phyloP scores from a whole-genome alignment of 2,113 vertebrate genomes.

The Balaeniceps rex region DNA sequence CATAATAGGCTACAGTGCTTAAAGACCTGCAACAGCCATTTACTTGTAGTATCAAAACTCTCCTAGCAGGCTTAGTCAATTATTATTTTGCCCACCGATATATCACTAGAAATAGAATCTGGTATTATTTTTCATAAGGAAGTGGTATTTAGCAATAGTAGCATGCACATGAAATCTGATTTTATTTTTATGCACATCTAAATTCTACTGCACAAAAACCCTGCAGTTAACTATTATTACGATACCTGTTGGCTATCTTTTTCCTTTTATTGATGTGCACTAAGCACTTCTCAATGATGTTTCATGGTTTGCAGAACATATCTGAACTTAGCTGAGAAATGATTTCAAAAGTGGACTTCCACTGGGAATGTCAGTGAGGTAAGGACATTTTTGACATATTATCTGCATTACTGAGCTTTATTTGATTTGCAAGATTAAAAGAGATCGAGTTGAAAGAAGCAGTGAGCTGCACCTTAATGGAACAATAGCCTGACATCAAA shows the following conservation, averaged over 20 bases:
- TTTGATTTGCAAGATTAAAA: conserved; percentile 68
- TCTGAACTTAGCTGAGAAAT: conserved; percentile 65
- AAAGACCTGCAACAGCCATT: conserved; percentile 14
- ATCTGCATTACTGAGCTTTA: conserved; percentile 63
- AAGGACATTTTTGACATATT: conserved; percentile 52
- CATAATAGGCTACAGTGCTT: conserved; percentile 12
- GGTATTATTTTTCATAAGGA: conserved; percentile 41
- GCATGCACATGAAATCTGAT: background rate
- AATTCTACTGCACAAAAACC: conserved; percentile 20
- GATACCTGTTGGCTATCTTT: conserved; percentile 8
- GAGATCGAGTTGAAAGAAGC: conserved; percentile 35
- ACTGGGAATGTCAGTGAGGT: conserved; percentile 62
- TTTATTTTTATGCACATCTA: conserved; percentile 56
- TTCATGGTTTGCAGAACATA: conserved; percentile 67
- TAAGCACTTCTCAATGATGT: conserved; percentile 34
- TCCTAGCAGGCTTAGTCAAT: background rate
- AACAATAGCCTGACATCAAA: conserved; percentile 54
- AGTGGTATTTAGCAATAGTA: conserved; percentile 54
- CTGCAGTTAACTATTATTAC: conserved; percentile 40
- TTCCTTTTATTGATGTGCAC: conserved; percentile 20
- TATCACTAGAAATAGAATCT: conserved; percentile 17
- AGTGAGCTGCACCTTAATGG: conserved; percentile 44
- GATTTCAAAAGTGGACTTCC: conserved; percentile 56
- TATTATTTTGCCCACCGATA: conserved; percentile 36
- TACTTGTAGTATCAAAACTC: conserved; percentile 12